Conservation (phyloP, 2,797 vertebrate genomes). For the Alauda arvensis region DNA sequence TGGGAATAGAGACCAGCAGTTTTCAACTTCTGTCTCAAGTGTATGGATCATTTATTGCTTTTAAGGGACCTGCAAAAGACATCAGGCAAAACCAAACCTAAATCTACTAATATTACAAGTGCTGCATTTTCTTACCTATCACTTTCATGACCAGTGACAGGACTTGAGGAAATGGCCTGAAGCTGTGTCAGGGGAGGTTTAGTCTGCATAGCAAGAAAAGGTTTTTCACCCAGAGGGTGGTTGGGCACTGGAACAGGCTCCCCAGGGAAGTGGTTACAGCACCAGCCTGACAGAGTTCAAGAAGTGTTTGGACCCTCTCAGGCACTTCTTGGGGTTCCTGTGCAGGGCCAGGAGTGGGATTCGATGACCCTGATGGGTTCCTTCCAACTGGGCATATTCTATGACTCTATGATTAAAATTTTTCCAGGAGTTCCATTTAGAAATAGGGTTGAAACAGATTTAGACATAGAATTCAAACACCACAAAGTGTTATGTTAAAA, state of each 20-base stretch:
- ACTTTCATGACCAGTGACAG: not conserved
- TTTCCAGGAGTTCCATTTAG: not conserved
- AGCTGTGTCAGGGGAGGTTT: not conserved
- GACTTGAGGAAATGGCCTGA: not conserved
- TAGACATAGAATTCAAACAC: not conserved
- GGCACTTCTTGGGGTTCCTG: not conserved
- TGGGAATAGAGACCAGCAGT: not conserved
- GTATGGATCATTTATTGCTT: not conserved
- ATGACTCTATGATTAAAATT: not conserved
- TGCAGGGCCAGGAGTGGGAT: not conserved
- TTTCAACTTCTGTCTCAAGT: not conserved
- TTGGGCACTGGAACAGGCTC: not conserved
- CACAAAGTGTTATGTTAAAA: not conserved
- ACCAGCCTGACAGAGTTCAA: not conserved
- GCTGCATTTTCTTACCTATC: not conserved
- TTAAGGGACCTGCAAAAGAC: not conserved
- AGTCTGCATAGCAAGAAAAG: not conserved
- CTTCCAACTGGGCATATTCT: not conserved
- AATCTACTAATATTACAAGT: not conserved
- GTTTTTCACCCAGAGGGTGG: not conserved
- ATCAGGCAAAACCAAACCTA: not conserved
- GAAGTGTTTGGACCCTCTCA: accelerated
- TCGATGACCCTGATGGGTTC: not conserved
- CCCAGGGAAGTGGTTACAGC: not conserved
- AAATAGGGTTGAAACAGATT: not conserved